phyloP scores from a whole-genome alignment of 2,113 vertebrate genomes.

The Gambusia affinis region DNA sequence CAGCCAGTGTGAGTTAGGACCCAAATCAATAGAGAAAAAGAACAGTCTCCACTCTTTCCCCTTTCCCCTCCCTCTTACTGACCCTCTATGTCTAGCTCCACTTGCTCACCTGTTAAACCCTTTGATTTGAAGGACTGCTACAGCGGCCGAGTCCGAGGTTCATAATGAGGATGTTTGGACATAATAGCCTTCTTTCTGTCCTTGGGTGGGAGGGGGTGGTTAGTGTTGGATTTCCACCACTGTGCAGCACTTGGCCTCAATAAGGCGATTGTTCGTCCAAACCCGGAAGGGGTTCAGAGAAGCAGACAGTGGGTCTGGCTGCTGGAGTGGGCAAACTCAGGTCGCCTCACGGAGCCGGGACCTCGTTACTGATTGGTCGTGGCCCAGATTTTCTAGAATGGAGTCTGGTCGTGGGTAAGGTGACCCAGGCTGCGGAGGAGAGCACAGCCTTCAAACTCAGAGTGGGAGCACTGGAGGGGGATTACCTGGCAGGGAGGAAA shows the following conservation, averaged over 20 bases:
- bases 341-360: conserved; percentile 58
- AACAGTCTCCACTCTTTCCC: conserved; percentile 67
- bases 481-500: conserved; percentile 45
- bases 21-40: conserved; percentile 79
- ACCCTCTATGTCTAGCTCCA: conserved; percentile 48
- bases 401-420: conserved; percentile 46
- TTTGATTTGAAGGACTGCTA: conserved; percentile 73
- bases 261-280: conserved; percentile 68
- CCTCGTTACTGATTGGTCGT: conserved; percentile 57
- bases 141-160: conserved; percentile 66
- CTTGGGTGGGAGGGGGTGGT: conserved; percentile 36
- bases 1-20: conserved; percentile 71
- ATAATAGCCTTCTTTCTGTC: conserved; percentile 76
- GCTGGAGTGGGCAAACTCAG: conserved; percentile 59
- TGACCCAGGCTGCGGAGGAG: conserved; percentile 58
- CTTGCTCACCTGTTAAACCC: conserved; percentile 73
- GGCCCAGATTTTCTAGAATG: conserved; percentile 54
- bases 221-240: conserved; percentile 74
- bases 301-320: conserved; percentile 55
- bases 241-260: conserved; percentile 69
- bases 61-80: conserved; percentile 45
- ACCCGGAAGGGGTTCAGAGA: conserved; percentile 54
- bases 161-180: conserved; percentile 77
- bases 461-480: conserved; percentile 36
- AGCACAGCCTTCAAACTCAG: conserved; percentile 47